phyloP scores from a whole-genome alignment of 2,113 vertebrate genomes.

The Gambusia holbrooki region DNA sequence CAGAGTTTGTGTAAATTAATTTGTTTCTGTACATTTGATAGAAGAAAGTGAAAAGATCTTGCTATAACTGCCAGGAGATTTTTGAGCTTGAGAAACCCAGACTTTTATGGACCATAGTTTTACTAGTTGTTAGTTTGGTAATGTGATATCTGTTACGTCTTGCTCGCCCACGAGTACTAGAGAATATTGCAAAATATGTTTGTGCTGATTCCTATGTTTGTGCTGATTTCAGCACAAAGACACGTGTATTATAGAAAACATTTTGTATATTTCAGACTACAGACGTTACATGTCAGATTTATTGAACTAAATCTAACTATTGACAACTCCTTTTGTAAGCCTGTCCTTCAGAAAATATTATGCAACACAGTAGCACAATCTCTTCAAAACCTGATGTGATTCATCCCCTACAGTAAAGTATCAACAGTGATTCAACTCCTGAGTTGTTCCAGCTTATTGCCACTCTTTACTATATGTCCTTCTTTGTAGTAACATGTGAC shows the following conservation, averaged over 20 bases:
- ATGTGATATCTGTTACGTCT: neutral
- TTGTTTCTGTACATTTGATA: neutral
- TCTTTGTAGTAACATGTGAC: constrained; percentile 41
- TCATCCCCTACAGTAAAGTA: constrained; percentile 54
- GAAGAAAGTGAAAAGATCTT: neutral
- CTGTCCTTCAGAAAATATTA: constrained; percentile 44
- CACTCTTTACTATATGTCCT: constrained; percentile 41
- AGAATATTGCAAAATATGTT: neutral
- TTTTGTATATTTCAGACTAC: neutral
- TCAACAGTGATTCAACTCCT: constrained; percentile 60
- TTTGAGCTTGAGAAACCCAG: neutral
- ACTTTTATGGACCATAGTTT: neutral
- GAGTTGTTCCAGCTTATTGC: constrained; percentile 40
- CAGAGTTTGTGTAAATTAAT: too few relatives aligned
- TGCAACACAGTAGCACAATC: constrained; percentile 23
- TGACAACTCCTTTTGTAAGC: constrained; percentile 24
- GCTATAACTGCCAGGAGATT: neutral
- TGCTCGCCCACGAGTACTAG: neutral
- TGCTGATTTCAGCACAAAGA: neutral
- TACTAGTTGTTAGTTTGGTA: neutral
- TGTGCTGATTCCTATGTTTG: neutral
- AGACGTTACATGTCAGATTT: constrained; percentile 1
- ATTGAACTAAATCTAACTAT: neutral
- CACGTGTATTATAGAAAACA: neutral
- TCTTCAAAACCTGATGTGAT: constrained; percentile 55